A percentile compares a stretch with the other conserved stretches of the same genome.
Conservation (phyloP, 2,113 vertebrate genomes). For the Pristiophorus japonicus region DNA sequence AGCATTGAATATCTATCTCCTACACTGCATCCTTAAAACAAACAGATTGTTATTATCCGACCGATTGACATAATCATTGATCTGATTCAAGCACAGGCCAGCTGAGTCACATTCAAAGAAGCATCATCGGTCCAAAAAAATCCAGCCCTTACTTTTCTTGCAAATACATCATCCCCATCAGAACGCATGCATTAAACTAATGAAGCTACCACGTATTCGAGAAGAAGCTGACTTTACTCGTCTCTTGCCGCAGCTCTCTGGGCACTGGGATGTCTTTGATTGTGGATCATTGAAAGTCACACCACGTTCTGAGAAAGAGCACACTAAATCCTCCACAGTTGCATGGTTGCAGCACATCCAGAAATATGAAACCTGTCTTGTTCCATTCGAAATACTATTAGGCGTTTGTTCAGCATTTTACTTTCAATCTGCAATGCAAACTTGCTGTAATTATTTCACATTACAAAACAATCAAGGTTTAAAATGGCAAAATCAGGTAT, state of each 20-base stretch:
- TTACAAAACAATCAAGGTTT: not conserved
- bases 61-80: not conserved
- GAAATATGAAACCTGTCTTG: not conserved
- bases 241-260: not conserved
- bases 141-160: not conserved
- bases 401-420: not conserved
- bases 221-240: not conserved
- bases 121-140: not conserved
- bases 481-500: not conserved
- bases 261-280: not conserved
- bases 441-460: not conserved
- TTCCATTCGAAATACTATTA: not conserved
- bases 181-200: not conserved
- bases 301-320: fast-evolving
- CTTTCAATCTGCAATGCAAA: not conserved
- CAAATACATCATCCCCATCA: not conserved
- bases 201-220: not conserved
- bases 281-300: constrained; percentile 30
- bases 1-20: not conserved
- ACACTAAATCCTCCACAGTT: not conserved
- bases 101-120: not conserved
- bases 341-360: not conserved
- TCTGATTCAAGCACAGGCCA: not conserved
- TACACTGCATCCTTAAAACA: not conserved
- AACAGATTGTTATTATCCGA: not conserved